These are phyloP conservation scores for Aurelia sp. DNA, from an alignment of 30 jellyfish, hydroid and myxozoan species.

Conservation along the genomic window DNA sequence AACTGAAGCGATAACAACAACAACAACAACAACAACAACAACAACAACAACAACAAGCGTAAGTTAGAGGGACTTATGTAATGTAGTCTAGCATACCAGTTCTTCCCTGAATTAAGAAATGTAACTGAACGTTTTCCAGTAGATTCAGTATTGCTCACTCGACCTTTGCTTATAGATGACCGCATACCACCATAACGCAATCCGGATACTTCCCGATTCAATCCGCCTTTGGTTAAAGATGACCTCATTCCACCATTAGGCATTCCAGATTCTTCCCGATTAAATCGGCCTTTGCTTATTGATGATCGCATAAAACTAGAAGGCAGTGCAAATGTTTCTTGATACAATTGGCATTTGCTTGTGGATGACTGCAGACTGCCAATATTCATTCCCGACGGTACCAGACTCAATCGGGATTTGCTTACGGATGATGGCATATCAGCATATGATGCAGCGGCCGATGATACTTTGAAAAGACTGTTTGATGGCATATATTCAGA, in stretches of 20 bases:
- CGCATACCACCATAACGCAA: neutral
- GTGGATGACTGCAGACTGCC: neutral
- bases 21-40: too few species aligned
- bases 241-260: neutral
- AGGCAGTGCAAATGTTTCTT: neutral
- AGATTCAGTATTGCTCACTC: neutral
- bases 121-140: too few species aligned
- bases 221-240: neutral
- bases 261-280: neutral
- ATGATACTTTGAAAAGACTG: conserved; percentile 12
- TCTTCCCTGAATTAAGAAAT: too few species aligned
- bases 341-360: neutral
- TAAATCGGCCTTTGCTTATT: neutral
- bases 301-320: neutral
- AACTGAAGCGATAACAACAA: too few species aligned
- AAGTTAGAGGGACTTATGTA: too few species aligned
- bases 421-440: conserved; percentile 27
- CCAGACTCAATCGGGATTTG: conserved; percentile 11
- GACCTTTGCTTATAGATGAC: neutral
- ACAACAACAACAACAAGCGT: too few species aligned
- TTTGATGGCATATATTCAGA: neutral
- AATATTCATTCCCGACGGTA: neutral
- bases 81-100: too few species aligned
- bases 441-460: conserved; percentile 8
- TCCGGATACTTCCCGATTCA: neutral